Evolutionary conservation across 1,140 invertebrate genomes (phyloP).

Genomic region (Drosophila gunungcola): DNA sequence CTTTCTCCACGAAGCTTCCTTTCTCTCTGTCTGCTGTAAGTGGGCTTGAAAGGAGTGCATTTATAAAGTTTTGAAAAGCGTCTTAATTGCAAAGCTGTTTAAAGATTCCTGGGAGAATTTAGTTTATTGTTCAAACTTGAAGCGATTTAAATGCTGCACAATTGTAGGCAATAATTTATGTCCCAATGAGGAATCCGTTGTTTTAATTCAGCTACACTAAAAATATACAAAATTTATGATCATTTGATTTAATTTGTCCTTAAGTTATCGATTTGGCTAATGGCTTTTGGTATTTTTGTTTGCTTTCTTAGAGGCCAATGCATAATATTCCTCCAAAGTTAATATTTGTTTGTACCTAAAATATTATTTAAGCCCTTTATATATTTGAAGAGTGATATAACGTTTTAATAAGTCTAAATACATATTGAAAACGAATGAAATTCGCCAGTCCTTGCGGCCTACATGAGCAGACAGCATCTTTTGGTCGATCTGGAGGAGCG

Average conservation of each 20-base stretch:
- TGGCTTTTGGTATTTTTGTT: too few species aligned
- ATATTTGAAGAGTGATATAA: not conserved
- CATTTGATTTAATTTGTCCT: too few species aligned
- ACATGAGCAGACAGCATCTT: slow-evolving; percentile 28
- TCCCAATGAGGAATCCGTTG: too few species aligned
- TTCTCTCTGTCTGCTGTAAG: slow-evolving; percentile 11
- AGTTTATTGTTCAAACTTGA: not conserved
- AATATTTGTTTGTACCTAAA: too few species aligned
- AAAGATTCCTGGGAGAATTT: slow-evolving; percentile 4
- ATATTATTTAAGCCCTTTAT: too few species aligned
- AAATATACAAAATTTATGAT: too few species aligned
- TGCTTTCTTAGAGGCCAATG: too few species aligned
- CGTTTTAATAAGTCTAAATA: slow-evolving; percentile 5
- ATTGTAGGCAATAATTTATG: too few species aligned
- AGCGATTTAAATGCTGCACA: not conserved
- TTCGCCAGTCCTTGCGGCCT: not conserved
- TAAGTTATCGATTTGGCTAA: too few species aligned
- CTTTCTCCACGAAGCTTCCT: slow-evolving; percentile 14
- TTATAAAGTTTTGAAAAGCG: slow-evolving; percentile 39
- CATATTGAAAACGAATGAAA: not conserved
- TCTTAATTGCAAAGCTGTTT: slow-evolving; percentile 26
- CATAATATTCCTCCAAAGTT: too few species aligned
- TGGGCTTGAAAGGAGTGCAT: slow-evolving; percentile 40
- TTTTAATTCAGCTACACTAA: too few species aligned
- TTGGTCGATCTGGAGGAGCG: not conserved